A percentile compares a stretch with the other conserved stretches of the same genome.
Conservation (phyloP, 2,797 vertebrate species). For the Austrolebias charrua region DNA sequence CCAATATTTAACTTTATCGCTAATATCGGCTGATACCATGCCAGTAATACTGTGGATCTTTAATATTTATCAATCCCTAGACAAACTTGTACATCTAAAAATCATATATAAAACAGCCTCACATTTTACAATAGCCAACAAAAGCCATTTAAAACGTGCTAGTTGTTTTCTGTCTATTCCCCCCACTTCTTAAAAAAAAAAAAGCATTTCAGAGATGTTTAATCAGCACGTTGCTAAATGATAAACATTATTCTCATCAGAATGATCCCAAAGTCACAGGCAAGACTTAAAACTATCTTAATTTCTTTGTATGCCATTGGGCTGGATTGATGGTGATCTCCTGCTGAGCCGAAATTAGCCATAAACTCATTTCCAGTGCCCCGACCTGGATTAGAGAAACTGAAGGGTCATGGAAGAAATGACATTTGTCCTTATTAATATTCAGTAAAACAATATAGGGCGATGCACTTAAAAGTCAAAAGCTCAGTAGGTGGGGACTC, state of each 20-base stretch:
- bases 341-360: slow-evolving; percentile 74
- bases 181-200: neutral
- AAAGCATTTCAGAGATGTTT: slow-evolving; percentile 1
- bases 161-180: neutral
- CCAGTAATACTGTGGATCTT: no score
- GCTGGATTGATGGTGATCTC: slow-evolving; percentile 69
- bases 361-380: slow-evolving; percentile 70
- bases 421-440: slow-evolving; percentile 71
- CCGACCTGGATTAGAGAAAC: slow-evolving; percentile 70
- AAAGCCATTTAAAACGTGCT: no score
- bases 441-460: slow-evolving; percentile 74
- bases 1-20: no score
- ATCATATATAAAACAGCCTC: no score
- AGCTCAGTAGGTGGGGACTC: slow-evolving; percentile 70
- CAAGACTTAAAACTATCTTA: slow-evolving; percentile 49
- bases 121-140: no score
- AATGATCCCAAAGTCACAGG: slow-evolving; percentile 47
- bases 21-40: no score
- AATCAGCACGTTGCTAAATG: slow-evolving; percentile 29
- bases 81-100: no score
- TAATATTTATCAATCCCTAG: no score
- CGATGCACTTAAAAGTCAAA: slow-evolving; percentile 61
- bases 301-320: slow-evolving; percentile 63
- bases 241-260: slow-evolving; percentile 43
- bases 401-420: slow-evolving; percentile 72